These are phyloP conservation scores for Lasioglossum albipes DNA, from an alignment of 1,140 invertebrate species.

Conservation along the genomic window DNA sequence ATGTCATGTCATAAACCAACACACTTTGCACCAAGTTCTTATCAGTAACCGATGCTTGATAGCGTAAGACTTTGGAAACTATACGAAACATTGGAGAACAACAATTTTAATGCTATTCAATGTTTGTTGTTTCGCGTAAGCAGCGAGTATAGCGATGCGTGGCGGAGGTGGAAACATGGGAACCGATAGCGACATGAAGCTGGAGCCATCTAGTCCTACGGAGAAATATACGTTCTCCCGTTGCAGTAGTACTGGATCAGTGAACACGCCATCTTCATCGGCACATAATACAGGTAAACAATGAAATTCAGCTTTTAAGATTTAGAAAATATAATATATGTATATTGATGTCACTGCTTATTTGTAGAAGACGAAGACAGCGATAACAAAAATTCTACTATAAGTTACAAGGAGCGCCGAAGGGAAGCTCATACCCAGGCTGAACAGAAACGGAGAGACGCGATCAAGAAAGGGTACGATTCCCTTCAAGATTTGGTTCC, in stretches of 20 bases:
- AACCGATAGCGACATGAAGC: slow-evolving; percentile 80
- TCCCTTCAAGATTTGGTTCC: slow-evolving; percentile 95
- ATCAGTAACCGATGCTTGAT: neutral
- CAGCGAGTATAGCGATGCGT: slow-evolving; percentile 44
- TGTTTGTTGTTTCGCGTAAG: slow-evolving; percentile 8
- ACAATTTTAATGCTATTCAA: too few species aligned
- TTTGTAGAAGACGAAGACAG: slow-evolving; percentile 93
- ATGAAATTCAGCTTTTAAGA: neutral
- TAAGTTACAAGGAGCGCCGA: slow-evolving; percentile 95
- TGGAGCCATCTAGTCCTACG: slow-evolving; percentile 85
- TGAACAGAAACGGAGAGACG: slow-evolving; percentile 97
- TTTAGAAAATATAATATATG: neutral
- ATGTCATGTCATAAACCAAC: neutral
- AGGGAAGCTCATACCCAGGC: slow-evolving; percentile 98
- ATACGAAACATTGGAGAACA: neutral
- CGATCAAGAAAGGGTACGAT: slow-evolving; percentile 97
- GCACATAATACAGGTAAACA: slow-evolving; percentile 91
- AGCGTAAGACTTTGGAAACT: neutral
- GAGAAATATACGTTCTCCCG: slow-evolving; percentile 87
- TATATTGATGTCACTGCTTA: slow-evolving; percentile 1
- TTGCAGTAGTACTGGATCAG: slow-evolving; percentile 91
- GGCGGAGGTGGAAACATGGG: slow-evolving; percentile 47
- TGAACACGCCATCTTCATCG: slow-evolving; percentile 90
- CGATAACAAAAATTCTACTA: slow-evolving; percentile 87
- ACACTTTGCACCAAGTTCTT: neutral